Percentiles rank a stretch among this genome's conserved stretches.
Conservation (phyloP, 2,888 invertebrate genomes). For the Aquatica leii region DNA sequence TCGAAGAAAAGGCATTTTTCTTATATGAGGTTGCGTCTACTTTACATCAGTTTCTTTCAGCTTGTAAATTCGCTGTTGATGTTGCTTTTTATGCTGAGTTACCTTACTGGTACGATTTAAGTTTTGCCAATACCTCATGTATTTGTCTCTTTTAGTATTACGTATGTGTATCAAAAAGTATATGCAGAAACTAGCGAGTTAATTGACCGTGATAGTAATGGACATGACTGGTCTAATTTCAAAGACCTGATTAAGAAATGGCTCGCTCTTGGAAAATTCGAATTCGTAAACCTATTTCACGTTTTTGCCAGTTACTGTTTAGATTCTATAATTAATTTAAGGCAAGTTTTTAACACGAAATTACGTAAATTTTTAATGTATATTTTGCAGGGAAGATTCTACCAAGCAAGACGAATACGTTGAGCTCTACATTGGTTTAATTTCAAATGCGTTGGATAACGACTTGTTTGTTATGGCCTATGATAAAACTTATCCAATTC, state of each 20-base stretch:
- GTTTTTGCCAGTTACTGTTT: constrained; percentile 15
- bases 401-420: constrained; percentile 52
- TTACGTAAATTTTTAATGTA: no score
- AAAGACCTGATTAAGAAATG: constrained; percentile 49
- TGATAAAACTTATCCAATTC: constrained; percentile 52
- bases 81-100: constrained; percentile 51
- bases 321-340: constrained; percentile 7
- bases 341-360: no score
- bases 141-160: constrained; percentile 67
- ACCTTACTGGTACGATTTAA: constrained; percentile 53
- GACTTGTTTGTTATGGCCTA: constrained; percentile 59
- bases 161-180: constrained; percentile 78
- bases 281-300: constrained; percentile 55
- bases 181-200: constrained; percentile 75
- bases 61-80: constrained; percentile 48
- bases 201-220: constrained; percentile 47
- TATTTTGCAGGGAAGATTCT: constrained; percentile 50
- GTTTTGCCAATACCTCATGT: neutral
- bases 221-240: constrained; percentile 42
- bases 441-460: constrained; percentile 54
- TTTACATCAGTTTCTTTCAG: constrained; percentile 50
- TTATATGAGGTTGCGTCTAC: constrained; percentile 49
- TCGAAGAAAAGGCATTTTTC: constrained; percentile 54
- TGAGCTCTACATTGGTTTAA: constrained; percentile 54
- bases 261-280: constrained; percentile 50